phyloP scores from a whole-genome alignment of 2,797 vertebrate species.

The Pempheris klunzingeri region DNA sequence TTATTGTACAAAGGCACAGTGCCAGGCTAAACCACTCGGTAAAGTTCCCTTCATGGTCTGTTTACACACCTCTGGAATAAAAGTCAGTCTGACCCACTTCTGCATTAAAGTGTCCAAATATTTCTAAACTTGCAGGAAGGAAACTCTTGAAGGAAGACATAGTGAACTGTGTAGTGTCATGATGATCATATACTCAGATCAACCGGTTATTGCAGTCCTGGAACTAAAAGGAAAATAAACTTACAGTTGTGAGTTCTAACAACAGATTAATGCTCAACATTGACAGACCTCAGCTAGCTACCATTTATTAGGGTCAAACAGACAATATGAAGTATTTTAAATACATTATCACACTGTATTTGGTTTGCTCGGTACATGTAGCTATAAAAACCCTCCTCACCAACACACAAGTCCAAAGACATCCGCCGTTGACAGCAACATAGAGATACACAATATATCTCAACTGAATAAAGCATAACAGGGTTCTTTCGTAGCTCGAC shows the following conservation, averaged over 20 bases:
- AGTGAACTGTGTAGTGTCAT: slow-evolving; percentile 17
- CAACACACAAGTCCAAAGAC: slow-evolving; percentile 1
- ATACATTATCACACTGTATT: slow-evolving; percentile 20
- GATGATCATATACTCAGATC: slow-evolving; percentile 8
- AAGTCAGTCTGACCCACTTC: slow-evolving; percentile 16
- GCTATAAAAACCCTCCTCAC: slow-evolving; percentile 1
- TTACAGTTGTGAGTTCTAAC: not conserved
- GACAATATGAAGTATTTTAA: slow-evolving; percentile 25
- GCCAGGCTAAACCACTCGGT: not conserved
- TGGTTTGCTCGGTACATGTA: slow-evolving; percentile 26
- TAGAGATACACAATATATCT: not conserved
- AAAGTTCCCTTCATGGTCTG: not conserved
- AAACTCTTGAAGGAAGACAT: not conserved
- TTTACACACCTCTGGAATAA: slow-evolving; percentile 18
- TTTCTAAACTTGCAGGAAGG: slow-evolving; percentile 16
- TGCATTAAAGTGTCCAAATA: slow-evolving; percentile 23
- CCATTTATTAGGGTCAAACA: not conserved
- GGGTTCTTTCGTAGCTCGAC: not conserved
- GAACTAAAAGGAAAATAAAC: too few species aligned
- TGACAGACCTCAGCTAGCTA: not conserved
- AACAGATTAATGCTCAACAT: not conserved
- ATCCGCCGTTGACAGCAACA: slow-evolving; percentile 4
- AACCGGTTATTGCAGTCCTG: not conserved
- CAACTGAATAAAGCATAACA: slow-evolving; percentile 5
- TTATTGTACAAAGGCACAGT: slow-evolving; percentile 26